Evolutionary conservation across 2,888 invertebrate species (phyloP).

Genomic region (Microctonus brassicae): DNA sequence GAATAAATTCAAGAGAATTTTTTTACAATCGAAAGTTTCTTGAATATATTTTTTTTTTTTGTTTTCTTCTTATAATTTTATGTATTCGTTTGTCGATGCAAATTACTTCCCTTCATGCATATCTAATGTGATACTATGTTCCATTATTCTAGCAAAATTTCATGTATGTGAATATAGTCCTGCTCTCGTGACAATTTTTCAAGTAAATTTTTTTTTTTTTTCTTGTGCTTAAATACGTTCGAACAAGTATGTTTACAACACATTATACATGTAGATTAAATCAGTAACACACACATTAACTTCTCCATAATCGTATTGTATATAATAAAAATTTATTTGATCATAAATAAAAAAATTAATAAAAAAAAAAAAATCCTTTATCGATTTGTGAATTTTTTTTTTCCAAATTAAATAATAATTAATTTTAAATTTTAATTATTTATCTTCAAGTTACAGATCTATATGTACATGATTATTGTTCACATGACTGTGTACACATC

Average conservation of each 20-base stretch:
- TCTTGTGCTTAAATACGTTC: not conserved
- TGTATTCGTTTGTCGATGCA: slow-evolving; percentile 29
- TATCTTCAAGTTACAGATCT: too few species aligned
- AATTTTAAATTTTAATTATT: too few species aligned
- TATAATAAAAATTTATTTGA: too few species aligned
- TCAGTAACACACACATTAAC: too few species aligned
- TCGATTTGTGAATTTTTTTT: too few species aligned
- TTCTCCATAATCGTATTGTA: too few species aligned
- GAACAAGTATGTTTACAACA: too few species aligned
- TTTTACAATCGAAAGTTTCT: not conserved
- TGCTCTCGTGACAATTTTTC: slow-evolving; percentile 24
- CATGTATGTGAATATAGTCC: slow-evolving; percentile 8
- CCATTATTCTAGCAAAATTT: slow-evolving; percentile 2
- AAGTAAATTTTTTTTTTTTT: slow-evolving; percentile 22
- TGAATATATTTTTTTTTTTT: not conserved
- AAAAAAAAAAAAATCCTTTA: too few species aligned
- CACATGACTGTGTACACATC: not conserved
- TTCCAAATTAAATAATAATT: too few species aligned
- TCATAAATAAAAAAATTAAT: too few species aligned
- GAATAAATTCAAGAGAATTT: too few species aligned
- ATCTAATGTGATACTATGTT: slow-evolving; percentile 23
- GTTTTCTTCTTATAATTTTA: not conserved
- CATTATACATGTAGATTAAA: not conserved
- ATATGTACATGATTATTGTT: not conserved
- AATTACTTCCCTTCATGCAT: slow-evolving; percentile 26